These are phyloP conservation scores for Ameiurus melas DNA, from an alignment of 2,113 vertebrate species.

Conservation along the genomic window DNA sequence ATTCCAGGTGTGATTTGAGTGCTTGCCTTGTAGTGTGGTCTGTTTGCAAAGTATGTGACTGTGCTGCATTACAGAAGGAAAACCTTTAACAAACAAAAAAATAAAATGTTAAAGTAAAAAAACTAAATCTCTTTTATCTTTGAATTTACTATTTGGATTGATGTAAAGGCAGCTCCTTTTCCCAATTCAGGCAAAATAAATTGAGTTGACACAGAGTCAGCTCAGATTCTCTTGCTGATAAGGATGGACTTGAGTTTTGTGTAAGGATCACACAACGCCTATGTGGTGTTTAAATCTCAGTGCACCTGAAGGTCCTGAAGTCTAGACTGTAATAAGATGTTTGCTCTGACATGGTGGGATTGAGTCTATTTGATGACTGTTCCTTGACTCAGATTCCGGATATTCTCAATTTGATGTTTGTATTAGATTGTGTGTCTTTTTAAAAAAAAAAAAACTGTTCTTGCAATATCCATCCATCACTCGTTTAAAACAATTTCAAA, in stretches of 20 bases:
- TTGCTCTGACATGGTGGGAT: conserved; percentile 17
- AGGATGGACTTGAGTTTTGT: conserved; percentile 22
- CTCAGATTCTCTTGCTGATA: conserved; percentile 22
- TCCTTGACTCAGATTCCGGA: not conserved
- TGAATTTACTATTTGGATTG: not conserved
- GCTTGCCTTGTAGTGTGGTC: not conserved
- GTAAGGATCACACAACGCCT: conserved; percentile 1
- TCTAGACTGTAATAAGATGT: conserved; percentile 34
- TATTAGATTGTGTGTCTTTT: not conserved
- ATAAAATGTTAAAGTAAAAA: too few relatives aligned
- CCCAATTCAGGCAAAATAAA: not conserved
- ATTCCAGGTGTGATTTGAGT: not conserved
- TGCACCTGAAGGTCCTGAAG: not conserved
- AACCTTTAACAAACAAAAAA: not conserved
- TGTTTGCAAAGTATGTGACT: not conserved
- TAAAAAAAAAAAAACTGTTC: not conserved
- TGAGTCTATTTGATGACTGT: conserved; percentile 5
- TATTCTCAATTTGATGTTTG: not conserved
- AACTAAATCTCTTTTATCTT: not conserved
- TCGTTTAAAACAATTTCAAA: not conserved
- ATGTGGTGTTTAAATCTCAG: conserved; percentile 35
- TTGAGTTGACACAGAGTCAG: not conserved
- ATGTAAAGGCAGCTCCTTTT: not conserved
- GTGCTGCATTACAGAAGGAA: not conserved
- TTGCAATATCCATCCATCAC: not conserved